phyloP scores from a whole-genome alignment of 2,888 invertebrate species.

The Piscicola geometra region DNA sequence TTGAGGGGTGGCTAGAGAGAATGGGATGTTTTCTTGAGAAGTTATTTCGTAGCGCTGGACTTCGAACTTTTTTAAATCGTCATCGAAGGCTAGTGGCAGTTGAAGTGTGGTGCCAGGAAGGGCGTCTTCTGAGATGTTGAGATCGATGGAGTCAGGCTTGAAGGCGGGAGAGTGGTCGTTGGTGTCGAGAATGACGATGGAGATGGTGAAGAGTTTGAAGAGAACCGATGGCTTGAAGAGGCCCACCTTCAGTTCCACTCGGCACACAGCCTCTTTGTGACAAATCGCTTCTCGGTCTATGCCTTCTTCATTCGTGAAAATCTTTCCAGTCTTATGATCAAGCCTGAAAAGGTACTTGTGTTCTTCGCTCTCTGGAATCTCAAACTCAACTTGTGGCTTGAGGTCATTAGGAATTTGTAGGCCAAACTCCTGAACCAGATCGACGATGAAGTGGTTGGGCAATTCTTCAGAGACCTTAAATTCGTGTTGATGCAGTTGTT shows the following conservation, averaged over 20 bases:
- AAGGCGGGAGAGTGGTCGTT: conserved; percentile 26
- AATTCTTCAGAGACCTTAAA: no score
- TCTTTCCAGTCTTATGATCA: neutral
- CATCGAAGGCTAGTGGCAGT: conserved; percentile 2
- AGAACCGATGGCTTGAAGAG: neutral
- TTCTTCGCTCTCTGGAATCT: neutral
- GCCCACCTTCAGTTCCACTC: neutral
- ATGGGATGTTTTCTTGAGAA: neutral
- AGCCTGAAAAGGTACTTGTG: neutral
- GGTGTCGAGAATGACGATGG: neutral
- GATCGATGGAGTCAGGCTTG: neutral
- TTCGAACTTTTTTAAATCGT: neutral
- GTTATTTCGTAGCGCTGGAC: conserved; percentile 8
- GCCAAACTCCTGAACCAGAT: neutral
- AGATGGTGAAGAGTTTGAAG: neutral
- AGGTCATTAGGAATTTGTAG: neutral
- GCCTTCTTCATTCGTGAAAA: neutral
- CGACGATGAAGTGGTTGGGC: neutral
- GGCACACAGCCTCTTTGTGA: neutral
- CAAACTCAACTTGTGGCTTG: neutral
- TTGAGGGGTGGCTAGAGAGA: neutral
- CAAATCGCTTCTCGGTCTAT: conserved; percentile 27
- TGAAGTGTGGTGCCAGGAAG: neutral
- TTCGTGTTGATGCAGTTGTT: no score
- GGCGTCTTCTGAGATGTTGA: conserved; percentile 17